These are phyloP conservation scores for Coendou prehensilis DNA, from an alignment of 2,797 vertebrate species.

Conservation along the genomic window DNA sequence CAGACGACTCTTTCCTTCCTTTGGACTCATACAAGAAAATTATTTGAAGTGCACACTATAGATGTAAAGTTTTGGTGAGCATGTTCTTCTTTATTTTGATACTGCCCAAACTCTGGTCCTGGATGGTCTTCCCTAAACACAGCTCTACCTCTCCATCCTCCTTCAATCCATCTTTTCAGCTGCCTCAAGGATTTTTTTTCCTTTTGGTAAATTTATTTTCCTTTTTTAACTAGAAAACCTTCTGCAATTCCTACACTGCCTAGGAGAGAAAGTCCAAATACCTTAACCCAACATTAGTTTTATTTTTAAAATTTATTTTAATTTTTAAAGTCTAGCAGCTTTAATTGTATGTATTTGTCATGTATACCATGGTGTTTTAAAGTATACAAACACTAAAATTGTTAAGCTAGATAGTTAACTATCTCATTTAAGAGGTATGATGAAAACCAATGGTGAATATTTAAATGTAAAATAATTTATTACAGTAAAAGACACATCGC, in stretches of 20 bases:
- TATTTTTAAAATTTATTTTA: not conserved
- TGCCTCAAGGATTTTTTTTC: not conserved
- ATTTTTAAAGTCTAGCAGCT: not conserved
- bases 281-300: not conserved
- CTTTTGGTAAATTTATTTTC: not conserved
- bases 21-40: not conserved
- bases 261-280: not conserved
- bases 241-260: not conserved
- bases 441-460: not conserved
- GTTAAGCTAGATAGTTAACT: not conserved
- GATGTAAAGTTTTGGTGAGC: not conserved
- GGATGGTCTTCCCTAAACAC: not conserved
- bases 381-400: not conserved
- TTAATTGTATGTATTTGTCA: not conserved
- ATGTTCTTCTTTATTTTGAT: slow-evolving; percentile 25
- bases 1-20: not conserved
- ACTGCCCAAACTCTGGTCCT: not conserved
- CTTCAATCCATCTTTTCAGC: not conserved
- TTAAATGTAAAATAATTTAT: not conserved
- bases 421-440: not conserved
- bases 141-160: not conserved
- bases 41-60: not conserved
- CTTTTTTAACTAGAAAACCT: not conserved
- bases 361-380: not conserved
- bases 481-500: not conserved